Evolutionary conservation across 2,888 invertebrate genomes (phyloP), one percentile per base, ranked within the genome.

Genomic region (Horisme vitalbata): DNA sequence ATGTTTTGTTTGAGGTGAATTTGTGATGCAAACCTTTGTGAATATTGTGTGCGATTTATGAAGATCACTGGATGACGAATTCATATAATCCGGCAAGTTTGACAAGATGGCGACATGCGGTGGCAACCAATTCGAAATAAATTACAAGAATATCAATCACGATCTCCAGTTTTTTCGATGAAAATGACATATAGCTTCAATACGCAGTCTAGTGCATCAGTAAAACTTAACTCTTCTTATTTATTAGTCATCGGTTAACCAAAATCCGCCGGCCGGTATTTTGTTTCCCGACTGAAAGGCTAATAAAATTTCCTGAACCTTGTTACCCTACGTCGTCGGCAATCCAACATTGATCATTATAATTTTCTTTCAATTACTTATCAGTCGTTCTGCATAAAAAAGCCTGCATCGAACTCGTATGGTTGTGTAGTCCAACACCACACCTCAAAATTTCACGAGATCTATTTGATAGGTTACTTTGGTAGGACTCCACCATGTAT

Each of bases 21-120:
- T 54, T 48, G 20, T 70, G 73, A 75, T 72, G 55, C 54, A 54
- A 54, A 46, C 49, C 54, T 57, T 64, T 68, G 71, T 76, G 75
- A 57, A 55, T 56, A 53, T 55, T 75, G 76, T 77, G 75, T 51
- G 55, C 52, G n/a, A n/a, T n/a, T 47, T 50, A 56, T 27, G 57
- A 62, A 31, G 57, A 61, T 63, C 52, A 65, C 63, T 47, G 54
- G 67, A 78, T 83, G 83, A 83, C 81, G 74, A 84, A 80, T 79
- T 73, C 67, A 61, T 65, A 41, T 71, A 72, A 13, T 82, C 77
- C 83, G 81, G 83, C 80, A 71, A 83, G 78, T 81, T 76, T 87
- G 83, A 87, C 89, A 89, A 89, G 82, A 89, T 89, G 89, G 89
- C 89, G 89, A 89, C 89, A 89, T 87, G 89, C 85, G 87, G 84